phyloP scores from a whole-genome alignment of 2,113 vertebrate genomes.

The Malurus elegans region DNA sequence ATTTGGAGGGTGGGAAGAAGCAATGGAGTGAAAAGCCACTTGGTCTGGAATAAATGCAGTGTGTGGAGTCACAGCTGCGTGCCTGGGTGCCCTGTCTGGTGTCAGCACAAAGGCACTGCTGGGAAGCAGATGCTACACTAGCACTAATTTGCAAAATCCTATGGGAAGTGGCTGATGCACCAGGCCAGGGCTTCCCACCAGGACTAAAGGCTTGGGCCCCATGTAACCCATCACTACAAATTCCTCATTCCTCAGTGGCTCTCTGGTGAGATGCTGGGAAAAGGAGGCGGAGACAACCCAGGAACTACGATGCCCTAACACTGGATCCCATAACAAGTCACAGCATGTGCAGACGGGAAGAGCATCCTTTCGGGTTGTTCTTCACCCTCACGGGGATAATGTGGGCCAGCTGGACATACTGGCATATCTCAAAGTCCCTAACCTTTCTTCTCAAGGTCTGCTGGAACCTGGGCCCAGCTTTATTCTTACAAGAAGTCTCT shows the following conservation, averaged over 20 bases:
- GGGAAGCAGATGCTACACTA: not conserved
- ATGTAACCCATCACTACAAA: accelerated
- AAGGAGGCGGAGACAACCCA: not conserved
- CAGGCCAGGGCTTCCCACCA: not conserved
- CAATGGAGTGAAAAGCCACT: conserved; percentile 5
- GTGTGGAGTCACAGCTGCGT: not conserved
- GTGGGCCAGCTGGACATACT: not conserved
- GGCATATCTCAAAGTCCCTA: not conserved
- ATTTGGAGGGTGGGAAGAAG: not conserved
- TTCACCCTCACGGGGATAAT: not conserved
- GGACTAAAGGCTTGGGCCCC: not conserved
- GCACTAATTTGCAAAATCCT: not conserved
- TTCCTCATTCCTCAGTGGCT: not conserved
- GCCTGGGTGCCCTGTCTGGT: not conserved
- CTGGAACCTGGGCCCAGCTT: not conserved
- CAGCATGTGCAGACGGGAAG: not conserved
- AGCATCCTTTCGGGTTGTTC: not conserved
- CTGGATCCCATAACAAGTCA: not conserved
- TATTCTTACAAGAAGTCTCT: not conserved
- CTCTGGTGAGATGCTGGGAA: not conserved
- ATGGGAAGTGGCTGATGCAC: not conserved
- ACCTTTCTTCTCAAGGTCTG: not conserved
- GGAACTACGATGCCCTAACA: not conserved
- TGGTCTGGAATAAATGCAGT: not conserved
- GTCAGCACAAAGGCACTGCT: conserved; percentile 5